A percentile compares a stretch with the other conserved stretches of the same genome.
Conservation (phyloP, 1,140 invertebrate species). For the Drosophila saltans region DNA sequence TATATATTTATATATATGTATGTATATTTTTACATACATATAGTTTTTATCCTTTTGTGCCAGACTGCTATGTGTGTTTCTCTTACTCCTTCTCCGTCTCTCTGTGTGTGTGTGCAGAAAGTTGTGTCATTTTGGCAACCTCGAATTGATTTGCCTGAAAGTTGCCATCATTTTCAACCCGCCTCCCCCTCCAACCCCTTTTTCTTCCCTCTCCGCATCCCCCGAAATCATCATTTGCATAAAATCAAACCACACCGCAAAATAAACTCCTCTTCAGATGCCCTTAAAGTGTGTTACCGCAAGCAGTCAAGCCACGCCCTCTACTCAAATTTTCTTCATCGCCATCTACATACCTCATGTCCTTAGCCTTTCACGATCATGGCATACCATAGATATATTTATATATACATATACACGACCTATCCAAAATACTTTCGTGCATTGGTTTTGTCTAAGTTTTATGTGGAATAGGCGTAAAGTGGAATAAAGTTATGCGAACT, state of each 20-base stretch:
- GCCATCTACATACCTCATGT: not conserved
- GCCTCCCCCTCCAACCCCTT: not conserved
- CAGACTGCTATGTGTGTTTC: not conserved
- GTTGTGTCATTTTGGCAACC: constrained; percentile 72
- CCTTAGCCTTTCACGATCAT: not conserved
- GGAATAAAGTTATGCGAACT: constrained; percentile 62
- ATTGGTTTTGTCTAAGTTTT: constrained; percentile 45
- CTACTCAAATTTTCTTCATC: constrained; percentile 23
- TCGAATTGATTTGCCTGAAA: constrained; percentile 76
- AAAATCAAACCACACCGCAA: constrained; percentile 76
- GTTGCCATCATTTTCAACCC: constrained; percentile 38
- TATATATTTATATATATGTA: not conserved
- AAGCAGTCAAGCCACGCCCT: constrained; percentile 42
- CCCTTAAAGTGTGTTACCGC: constrained; percentile 34
- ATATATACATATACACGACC: not conserved
- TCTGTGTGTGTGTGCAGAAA: constrained; percentile 26
- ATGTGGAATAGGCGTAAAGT: constrained; percentile 75
- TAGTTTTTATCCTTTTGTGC: constrained; percentile 41
- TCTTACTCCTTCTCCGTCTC: not conserved
- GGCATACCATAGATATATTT: not conserved
- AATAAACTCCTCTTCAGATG: constrained; percentile 64
- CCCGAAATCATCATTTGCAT: constrained; percentile 67
- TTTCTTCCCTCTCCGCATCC: not conserved
- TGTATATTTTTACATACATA: constrained; percentile 20
- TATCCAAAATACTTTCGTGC: not conserved